These are phyloP conservation scores for Lordiphosa stackelbergi DNA, from an alignment of 1,140 invertebrate species.

Conservation along the genomic window DNA sequence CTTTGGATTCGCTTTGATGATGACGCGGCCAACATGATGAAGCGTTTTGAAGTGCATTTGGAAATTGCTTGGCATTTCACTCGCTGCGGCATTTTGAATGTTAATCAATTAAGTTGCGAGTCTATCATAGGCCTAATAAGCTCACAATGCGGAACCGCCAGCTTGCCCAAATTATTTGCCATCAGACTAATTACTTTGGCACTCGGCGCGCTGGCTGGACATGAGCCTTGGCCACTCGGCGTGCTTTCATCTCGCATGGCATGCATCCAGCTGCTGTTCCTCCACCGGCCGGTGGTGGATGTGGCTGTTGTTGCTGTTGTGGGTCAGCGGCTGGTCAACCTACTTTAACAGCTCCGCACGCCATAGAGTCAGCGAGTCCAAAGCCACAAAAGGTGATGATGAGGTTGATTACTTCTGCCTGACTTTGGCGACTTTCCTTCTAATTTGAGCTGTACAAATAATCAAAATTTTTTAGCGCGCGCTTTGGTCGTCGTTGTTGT, in stretches of 20 bases:
- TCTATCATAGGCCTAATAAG: constrained; percentile 64
- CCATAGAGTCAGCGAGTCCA: constrained; percentile 8
- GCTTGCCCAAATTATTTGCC: constrained; percentile 63
- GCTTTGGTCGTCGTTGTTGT: constrained; percentile 12
- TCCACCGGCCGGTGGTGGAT: constrained; percentile 1
- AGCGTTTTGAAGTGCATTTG: constrained; percentile 67
- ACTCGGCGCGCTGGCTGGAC: constrained; percentile 39
- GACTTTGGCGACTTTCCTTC: constrained; percentile 67
- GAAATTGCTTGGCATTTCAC: constrained; percentile 43
- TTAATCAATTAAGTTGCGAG: constrained; percentile 52
- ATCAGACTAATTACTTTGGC: constrained; percentile 73
- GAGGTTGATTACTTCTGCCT: constrained; percentile 63
- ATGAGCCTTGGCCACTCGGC: constrained; percentile 39
- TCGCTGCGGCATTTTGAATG: constrained; percentile 36
- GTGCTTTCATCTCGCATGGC: constrained; percentile 67
- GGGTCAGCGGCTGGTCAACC: constrained; percentile 64
- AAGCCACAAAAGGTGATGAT: constrained; percentile 70
- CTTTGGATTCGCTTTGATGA: constrained; percentile 53
- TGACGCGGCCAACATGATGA: constrained; percentile 46
- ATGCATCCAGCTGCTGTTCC: constrained; percentile 34
- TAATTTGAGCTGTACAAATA: constrained; percentile 69
- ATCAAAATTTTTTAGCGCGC: constrained; percentile 60
- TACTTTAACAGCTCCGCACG: constrained; percentile 52
- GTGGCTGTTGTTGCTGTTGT: constrained; percentile 26
- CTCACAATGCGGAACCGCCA: constrained; percentile 66